Conservation (phyloP, 2,797 vertebrate genomes). For the Bradypodion pumilum region DNA sequence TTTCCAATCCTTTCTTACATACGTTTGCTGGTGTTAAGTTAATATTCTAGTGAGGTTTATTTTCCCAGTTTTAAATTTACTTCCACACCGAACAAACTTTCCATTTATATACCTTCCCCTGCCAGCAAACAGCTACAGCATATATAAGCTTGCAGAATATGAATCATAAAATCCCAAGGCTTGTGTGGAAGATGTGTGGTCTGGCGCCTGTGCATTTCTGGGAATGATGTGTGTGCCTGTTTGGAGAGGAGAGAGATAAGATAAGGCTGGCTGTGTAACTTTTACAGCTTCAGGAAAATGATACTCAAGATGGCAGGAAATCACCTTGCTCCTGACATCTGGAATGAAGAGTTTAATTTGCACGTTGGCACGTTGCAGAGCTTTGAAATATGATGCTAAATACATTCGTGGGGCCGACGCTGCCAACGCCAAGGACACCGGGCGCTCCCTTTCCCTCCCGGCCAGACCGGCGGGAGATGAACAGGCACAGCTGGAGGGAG, state of each 20-base stretch:
- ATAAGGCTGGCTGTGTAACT: constrained; percentile 67
- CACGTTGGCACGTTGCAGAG: constrained; percentile 61
- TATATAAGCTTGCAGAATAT: constrained; percentile 65
- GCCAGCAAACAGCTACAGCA: constrained; percentile 63
- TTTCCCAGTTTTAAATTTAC: constrained; percentile 76
- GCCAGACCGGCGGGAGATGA: too few relatives aligned
- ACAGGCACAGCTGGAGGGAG: too few relatives aligned
- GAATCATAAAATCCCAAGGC: constrained; percentile 70
- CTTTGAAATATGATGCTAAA: constrained; percentile 70
- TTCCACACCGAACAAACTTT: constrained; percentile 76
- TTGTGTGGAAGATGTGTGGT: constrained; percentile 47
- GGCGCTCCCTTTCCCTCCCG: too few relatives aligned
- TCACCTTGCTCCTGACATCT: constrained; percentile 69
- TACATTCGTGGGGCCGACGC: too few relatives aligned
- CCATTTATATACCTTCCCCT: constrained; percentile 72
- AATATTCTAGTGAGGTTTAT: constrained; percentile 77
- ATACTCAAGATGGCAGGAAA: constrained; percentile 62
- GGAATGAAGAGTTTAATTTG: constrained; percentile 72
- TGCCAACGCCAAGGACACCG: too few relatives aligned
- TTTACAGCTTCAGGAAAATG: constrained; percentile 67
- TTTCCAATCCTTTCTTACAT: constrained; percentile 59
- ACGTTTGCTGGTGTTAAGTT: constrained; percentile 61
- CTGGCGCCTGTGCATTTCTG: neutral
- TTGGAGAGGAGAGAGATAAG: constrained; percentile 52
- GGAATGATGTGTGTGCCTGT: neutral